Conservation (phyloP, 1,140 invertebrate species). For the Drosophila bocki region DNA sequence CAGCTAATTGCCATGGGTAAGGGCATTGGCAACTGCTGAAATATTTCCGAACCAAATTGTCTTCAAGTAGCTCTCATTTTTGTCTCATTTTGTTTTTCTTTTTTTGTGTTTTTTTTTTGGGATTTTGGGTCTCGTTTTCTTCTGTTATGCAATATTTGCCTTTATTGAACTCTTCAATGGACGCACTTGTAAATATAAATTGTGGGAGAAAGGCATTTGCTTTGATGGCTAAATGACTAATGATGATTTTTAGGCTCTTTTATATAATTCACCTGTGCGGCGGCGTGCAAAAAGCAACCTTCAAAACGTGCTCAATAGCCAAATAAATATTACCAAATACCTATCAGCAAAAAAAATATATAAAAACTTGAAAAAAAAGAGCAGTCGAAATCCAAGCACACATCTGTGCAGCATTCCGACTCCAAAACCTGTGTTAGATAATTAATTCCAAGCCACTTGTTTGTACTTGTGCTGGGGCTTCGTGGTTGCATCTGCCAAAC, state of each 20-base stretch:
- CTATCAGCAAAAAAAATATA: conserved; percentile 10
- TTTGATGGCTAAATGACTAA: conserved; percentile 35
- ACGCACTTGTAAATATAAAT: conserved; percentile 61
- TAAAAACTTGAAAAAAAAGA: conserved; percentile 4
- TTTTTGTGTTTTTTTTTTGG: conserved; percentile 19
- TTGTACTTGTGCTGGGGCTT: conserved; percentile 30
- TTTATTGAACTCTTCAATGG: conserved; percentile 54
- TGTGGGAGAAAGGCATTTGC: conserved; percentile 58
- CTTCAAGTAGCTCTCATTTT: conserved; percentile 56
- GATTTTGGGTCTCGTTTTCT: conserved; percentile 32
- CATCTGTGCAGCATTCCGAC: conserved; percentile 73
- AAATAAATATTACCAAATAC: conserved; percentile 64
- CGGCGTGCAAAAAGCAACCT: conserved; percentile 58
- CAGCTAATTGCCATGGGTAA: conserved; percentile 72
- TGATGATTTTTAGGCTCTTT: conserved; percentile 46
- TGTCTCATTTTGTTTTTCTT: conserved; percentile 40
- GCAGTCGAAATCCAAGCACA: conserved; percentile 42
- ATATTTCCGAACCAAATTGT: conserved; percentile 52
- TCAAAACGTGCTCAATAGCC: conserved; percentile 61
- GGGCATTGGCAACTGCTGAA: conserved; percentile 28
- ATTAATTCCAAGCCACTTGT: conserved; percentile 66
- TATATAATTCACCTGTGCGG: conserved; percentile 43
- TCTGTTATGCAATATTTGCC: conserved; percentile 59
- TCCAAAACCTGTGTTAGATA: conserved; percentile 53
- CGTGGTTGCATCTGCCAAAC: conserved; percentile 55